Evolutionary conservation across 2,797 vertebrate genomes (phyloP).

Genomic region (Carapus acus): DNA sequence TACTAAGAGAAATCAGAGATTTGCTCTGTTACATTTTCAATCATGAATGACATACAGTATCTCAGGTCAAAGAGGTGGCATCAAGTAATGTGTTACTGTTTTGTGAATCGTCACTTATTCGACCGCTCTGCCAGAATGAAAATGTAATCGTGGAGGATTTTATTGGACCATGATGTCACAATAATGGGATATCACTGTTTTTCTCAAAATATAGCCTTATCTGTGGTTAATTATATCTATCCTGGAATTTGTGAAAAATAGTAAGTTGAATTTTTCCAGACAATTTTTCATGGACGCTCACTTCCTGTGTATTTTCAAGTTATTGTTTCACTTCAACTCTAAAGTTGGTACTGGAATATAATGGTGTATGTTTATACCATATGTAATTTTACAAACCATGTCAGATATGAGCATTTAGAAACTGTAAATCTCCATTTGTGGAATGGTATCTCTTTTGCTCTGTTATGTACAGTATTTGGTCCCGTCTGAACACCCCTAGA

Average conservation of each 20-base stretch:
- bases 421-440: not conserved
- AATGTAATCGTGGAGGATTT: too few relatives aligned
- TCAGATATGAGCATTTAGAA: conserved; percentile 2
- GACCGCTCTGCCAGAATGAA: not conserved
- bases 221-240: not conserved
- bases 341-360: not conserved
- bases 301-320: too few relatives aligned
- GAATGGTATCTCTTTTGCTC: conserved; percentile 6
- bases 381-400: not conserved
- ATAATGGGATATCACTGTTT: not conserved
- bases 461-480: conserved; percentile 10
- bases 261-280: too few relatives aligned
- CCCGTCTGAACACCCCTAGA: conserved; percentile 13
- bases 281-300: conserved; percentile 36
- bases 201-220: not conserved
- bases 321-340: too few relatives aligned
- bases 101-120: not conserved
- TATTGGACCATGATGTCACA: not conserved
- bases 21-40: too few relatives aligned
- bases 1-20: too few relatives aligned
- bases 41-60: not conserved
- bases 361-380: not conserved
- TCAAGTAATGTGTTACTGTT: not conserved
- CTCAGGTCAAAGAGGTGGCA: not conserved
- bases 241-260: not conserved